Base-by-base conservation (phyloP, 2,113 vertebrate species). In the Tenrec ecaudatus region DNA sequence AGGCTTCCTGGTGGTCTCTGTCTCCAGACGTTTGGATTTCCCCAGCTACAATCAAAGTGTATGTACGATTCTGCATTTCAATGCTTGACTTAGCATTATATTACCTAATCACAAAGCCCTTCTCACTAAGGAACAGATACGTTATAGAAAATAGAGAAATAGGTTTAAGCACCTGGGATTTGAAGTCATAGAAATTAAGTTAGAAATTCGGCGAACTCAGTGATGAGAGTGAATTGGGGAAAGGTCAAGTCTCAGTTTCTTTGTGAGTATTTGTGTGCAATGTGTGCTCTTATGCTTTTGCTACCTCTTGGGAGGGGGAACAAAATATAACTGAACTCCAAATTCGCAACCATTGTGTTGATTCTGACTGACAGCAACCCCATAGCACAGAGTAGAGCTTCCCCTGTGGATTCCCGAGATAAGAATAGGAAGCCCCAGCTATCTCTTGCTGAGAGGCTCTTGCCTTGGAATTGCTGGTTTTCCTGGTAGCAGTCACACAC, bases 31-130 rank as follows among this genome's bases (percentile, higher is more conserved):
- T 90, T 31, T 82, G 88, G 43, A 47, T 87, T 88, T 93, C 75
- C 22, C 57, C 19, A 62, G 33, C 68, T 85, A 57, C 79, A 88
- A 92, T 96, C 86, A 93, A 90, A 89, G n/a, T 58, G 71, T 2
- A 6, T 22, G 53, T 82, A 87, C 88, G 73, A 86, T 82, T 95
- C 88, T 82, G 43, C 79, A 82, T 83, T 92, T 92, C 71, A 40
- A 73, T 84, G 82, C 76, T 90, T 76, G 94, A 88, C 33, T n/a
- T 82, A 90, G 62, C 23, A 19, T 86, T 88, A 27, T 23, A 40
- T 93, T 95, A 4, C 73, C 79, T 31, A 87, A 73, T 82, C 43
- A 92, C 20, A 36, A 53, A 31, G n/a, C 40, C 19, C 3, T 71
- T 40, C n/a, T 82, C 17, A 68, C 53, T 86, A 92, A 75, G 57